These are phyloP conservation scores for Andrena flavipes DNA, from an alignment of 2,888 invertebrate species.

Conservation along the genomic window DNA sequence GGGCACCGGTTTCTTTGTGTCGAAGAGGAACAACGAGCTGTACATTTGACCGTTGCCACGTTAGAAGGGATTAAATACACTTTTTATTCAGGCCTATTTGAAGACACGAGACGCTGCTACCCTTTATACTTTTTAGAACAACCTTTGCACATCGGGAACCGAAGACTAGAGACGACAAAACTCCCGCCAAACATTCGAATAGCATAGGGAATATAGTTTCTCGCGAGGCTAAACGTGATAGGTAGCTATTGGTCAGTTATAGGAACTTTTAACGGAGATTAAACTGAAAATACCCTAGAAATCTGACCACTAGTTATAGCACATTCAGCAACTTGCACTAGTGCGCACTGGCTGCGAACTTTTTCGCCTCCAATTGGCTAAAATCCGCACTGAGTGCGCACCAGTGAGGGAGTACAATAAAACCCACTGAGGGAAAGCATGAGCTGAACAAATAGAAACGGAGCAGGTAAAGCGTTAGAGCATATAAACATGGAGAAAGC, in stretches of 20 bases:
- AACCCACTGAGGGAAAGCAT: background rate
- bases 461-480: too few species aligned
- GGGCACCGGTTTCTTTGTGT: background rate
- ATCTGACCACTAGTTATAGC: too few species aligned
- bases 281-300: background rate
- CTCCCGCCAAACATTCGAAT: background rate
- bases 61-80: background rate
- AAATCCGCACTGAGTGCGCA: too few species aligned
- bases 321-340: too few species aligned
- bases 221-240: background rate
- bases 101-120: background rate
- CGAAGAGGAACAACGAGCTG: background rate
- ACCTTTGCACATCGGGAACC: background rate
- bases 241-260: background rate
- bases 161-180: background rate
- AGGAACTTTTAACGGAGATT: background rate
- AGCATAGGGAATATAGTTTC: slow-evolving; percentile 8
- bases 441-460: background rate
- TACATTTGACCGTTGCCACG: background rate
- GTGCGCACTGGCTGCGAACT: too few species aligned
- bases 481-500: too few species aligned
- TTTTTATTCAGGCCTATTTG: background rate
- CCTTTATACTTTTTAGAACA: background rate
- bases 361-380: too few species aligned
- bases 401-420: background rate